Conservation (phyloP, 2,888 invertebrate genomes). For the Pseudeuparius sepicola region DNA sequence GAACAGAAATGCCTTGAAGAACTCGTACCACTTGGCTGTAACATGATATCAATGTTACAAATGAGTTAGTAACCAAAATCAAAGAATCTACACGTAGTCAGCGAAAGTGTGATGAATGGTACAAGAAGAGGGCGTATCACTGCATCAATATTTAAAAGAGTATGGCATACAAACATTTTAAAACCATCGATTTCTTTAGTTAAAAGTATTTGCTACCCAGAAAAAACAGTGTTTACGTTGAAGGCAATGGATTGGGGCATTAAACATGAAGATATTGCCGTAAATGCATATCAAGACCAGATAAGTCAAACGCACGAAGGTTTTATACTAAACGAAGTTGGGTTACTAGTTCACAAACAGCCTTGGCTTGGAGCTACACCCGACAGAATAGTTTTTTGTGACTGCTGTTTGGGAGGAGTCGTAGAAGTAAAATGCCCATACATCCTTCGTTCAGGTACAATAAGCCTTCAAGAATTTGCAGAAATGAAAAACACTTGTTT, state of each 20-base stretch:
- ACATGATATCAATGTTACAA: no score
- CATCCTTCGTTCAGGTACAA: slow-evolving; percentile 6
- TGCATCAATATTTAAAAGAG: no score
- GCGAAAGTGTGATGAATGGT: no score
- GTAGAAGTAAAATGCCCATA: slow-evolving; percentile 20
- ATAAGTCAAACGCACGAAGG: slow-evolving; percentile 6
- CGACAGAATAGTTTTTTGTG: slow-evolving; percentile 19
- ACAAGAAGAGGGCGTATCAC: no score
- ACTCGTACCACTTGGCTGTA: no score
- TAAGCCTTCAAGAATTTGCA: slow-evolving; percentile 7
- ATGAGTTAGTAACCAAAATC: no score
- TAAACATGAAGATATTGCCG: slow-evolving; percentile 5
- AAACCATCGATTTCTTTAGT: no score
- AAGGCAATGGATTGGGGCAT: slow-evolving; percentile 9
- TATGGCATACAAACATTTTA: no score
- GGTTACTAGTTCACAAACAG: slow-evolving; percentile 13
- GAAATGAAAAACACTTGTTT: slow-evolving; percentile 9
- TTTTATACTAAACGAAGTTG: slow-evolving; percentile 9
- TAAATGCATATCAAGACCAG: slow-evolving; percentile 6
- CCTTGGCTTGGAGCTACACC: slow-evolving; percentile 20
- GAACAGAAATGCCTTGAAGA: no score
- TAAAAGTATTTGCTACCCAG: no score
- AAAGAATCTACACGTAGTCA: no score
- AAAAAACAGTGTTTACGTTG: no score
- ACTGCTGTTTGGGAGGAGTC: slow-evolving; percentile 16